Evolutionary conservation across 2,797 vertebrate genomes (phyloP).

Genomic region (Pangasius mekongensis): DNA sequence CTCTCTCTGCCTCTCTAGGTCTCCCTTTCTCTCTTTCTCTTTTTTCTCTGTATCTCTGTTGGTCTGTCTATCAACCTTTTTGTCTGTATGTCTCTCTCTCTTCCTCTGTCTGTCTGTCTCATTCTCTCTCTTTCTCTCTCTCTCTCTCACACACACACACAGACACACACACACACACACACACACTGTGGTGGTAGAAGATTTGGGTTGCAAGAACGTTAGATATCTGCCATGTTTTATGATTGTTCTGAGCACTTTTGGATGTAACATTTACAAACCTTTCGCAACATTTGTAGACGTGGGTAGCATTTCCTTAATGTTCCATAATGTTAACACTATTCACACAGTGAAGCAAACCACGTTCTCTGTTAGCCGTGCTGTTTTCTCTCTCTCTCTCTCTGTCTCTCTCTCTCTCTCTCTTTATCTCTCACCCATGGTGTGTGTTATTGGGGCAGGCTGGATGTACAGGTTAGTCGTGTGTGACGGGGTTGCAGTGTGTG

Average conservation of each 20-base stretch:
- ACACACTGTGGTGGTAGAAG: neutral
- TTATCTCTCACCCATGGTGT: neutral
- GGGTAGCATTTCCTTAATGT: neutral
- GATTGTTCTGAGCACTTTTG: neutral
- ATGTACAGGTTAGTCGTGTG: slow-evolving; percentile 55
- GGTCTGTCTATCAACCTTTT: too few species aligned
- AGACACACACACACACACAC: neutral
- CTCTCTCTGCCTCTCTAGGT: neutral
- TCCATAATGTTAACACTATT: neutral
- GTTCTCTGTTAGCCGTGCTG: neutral
- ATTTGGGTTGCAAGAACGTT: neutral
- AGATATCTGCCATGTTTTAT: neutral
- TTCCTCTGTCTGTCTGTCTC: neutral
- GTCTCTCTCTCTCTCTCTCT: neutral
- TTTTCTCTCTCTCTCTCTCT: neutral
- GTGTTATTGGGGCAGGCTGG: slow-evolving; percentile 46
- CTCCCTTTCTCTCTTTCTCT: too few species aligned
- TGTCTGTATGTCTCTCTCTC: neutral
- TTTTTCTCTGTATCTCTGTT: too few species aligned
- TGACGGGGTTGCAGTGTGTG: slow-evolving; percentile 49
- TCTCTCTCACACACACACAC: neutral
- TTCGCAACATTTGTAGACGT: neutral
- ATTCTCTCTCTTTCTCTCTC: neutral
- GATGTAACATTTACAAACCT: neutral
- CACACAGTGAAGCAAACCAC: neutral